Evolutionary conservation across 2,113 vertebrate genomes (phyloP), one percentile per base, ranked within the genome.

Genomic region (Podiceps cristatus): DNA sequence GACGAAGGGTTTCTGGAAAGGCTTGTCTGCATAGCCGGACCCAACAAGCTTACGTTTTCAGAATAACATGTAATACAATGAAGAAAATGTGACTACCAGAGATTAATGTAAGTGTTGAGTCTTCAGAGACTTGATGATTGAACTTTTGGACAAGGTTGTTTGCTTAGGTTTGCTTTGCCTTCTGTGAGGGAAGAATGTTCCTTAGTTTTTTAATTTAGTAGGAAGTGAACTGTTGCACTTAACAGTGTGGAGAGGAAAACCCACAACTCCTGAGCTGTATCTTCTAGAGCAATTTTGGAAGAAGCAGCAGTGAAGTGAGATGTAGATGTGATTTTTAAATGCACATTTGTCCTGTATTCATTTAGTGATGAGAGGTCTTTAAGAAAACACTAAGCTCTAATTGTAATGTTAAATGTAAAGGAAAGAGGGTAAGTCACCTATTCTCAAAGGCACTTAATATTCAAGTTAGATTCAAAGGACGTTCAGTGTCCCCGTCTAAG

Each of bases 391-490:
- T 37, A 37, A 37, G 37, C 37, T 37, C 37, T 37, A 37, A 37
- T 37, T 37, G 37, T 37, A 55, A 58, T 66, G 29, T 75, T 35
- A 88, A 25, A 42, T 83, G 35, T 3, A 71, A 82, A 73, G 35
- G 22, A 88, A 73, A 52, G 56, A 53, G 18, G 20, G 37, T 64
- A 72, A 77, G 35, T 76, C 16, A 6, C n/a, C 55, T 92, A 3
- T 86, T 95, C 35, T 85, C 23, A 92, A 84, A 94, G 35, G 76
- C 56, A 72, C 60, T 93, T 94, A 83, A 69, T 20, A 29, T 58
- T 85, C 63, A 90, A 22, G 17, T 63, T 66, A 72, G 10, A 86
- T 91, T 62, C 35, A 73, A 47, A 75, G 64, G 18, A 96, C 77
- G 35, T 56, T 87, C 33, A 40, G 8, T 72, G 74, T 90, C 75